phyloP scores from a whole-genome alignment of 2,888 invertebrate species.

The Sinotaia quadrata region DNA sequence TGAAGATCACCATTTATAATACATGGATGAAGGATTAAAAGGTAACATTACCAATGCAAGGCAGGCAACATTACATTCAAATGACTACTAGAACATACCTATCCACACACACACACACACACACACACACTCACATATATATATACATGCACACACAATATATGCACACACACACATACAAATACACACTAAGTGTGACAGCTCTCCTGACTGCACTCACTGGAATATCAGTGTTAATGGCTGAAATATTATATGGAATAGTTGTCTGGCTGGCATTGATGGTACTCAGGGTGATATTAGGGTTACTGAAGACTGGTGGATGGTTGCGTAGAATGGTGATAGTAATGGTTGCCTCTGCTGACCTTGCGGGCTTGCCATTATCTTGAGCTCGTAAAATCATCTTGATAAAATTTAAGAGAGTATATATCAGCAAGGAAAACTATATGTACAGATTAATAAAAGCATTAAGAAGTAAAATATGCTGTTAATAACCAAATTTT shows the following conservation, averaged over 20 bases:
- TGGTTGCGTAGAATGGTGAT: slow-evolving; percentile 5
- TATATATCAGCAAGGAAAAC: too few species aligned
- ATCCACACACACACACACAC: neutral
- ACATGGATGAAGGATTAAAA: too few species aligned
- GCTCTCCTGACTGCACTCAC: neutral
- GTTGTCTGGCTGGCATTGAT: neutral
- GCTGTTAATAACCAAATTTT: too few species aligned
- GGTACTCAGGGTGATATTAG: neutral
- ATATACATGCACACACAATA: neutral
- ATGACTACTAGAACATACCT: too few species aligned
- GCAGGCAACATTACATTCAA: too few species aligned
- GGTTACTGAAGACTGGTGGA: neutral
- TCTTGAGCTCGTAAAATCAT: slow-evolving; percentile 16
- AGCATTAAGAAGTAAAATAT: too few species aligned
- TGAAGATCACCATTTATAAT: too few species aligned
- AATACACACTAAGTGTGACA: neutral
- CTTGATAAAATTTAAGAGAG: slow-evolving; percentile 5
- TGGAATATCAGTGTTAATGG: neutral
- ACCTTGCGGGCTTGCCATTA: slow-evolving; percentile 14
- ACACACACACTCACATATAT: neutral
- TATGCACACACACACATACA: neutral
- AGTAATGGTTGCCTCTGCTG: neutral
- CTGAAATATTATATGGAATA: neutral
- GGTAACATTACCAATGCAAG: too few species aligned
- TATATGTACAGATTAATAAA: too few species aligned